Evolutionary conservation across 64 coral and sea anemone species (phyloP), one percentile per base, ranked within the genome.

Genomic region (Platygyra sinensis): DNA sequence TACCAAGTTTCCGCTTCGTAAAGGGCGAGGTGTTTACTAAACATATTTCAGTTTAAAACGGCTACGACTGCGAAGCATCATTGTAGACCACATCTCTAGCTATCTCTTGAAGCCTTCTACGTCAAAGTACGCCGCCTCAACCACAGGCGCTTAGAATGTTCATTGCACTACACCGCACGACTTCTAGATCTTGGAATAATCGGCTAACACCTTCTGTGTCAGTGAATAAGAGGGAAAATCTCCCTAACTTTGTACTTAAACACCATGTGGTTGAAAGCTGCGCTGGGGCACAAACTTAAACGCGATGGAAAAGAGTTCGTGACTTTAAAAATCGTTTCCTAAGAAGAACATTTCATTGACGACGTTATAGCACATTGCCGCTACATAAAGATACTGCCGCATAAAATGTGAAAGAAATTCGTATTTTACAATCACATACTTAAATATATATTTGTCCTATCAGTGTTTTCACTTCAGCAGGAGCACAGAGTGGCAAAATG

Each of bases 51-150:
- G n/a, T 50, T 28, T 15, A 36, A 36, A 36, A 27, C 42, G 30
- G 28, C 25, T 19, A 30, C 36, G 60, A 65, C 81, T 85, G 81
- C 33, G 19, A 71, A 49, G 50, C 71, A 85, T 85, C 81, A 72
- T 27, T 25, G 24, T 71, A 27, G 39, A 69, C 62, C 36, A 85
- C 81, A 85, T 85, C 81, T 71, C 81, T 72, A 19, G 63, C 81
- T n/a, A 67, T 38, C 46, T 22, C 63, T 85, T 71, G 33, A 51
- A 28, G 36, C 71, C 80, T 24, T 85, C 51, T 51, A 71, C 10
- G 33, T 85, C 81, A 85, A 85, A 85, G 81, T 49, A 51, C 19
- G 36, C 81, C 81, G 81, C 30, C 38, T 46, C 62, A 72, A 85
- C 81, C 39, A 71, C 62, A 71, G 67, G 9, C 60, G 8, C 32